Evolutionary conservation across 2,888 invertebrate species (phyloP).

Genomic region (Molorchus minor): DNA sequence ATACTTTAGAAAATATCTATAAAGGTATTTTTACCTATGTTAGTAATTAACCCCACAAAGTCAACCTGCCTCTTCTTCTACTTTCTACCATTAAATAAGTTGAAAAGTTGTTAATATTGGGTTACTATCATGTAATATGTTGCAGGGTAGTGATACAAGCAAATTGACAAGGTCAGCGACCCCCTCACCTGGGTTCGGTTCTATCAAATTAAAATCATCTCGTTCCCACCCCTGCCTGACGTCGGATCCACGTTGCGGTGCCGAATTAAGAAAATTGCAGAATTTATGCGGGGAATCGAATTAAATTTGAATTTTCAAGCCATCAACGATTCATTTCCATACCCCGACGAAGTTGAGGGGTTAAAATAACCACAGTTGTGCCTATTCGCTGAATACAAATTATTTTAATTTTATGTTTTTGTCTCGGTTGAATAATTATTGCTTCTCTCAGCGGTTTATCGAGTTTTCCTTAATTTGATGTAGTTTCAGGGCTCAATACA

Average conservation of each 20-base stretch:
- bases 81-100: no score
- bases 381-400: neutral
- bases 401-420: no score
- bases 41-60: no score
- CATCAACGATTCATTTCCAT: neutral
- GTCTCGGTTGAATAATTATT: neutral
- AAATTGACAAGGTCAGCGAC: neutral
- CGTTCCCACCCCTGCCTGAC: neutral
- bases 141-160: no score
- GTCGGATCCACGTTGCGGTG: neutral
- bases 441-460: no score
- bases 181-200: neutral
- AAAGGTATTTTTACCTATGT: no score
- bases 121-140: no score
- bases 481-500: no score
- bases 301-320: constrained; percentile 3
- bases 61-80: no score
- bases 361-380: neutral
- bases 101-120: no score
- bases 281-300: constrained; percentile 9
- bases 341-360: constrained; percentile 1
- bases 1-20: no score
- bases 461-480: no score
- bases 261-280: constrained; percentile 8
- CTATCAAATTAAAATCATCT: constrained; percentile 7